Conservation (phyloP, 2,888 invertebrate genomes). For the Pherbina coryleti region DNA sequence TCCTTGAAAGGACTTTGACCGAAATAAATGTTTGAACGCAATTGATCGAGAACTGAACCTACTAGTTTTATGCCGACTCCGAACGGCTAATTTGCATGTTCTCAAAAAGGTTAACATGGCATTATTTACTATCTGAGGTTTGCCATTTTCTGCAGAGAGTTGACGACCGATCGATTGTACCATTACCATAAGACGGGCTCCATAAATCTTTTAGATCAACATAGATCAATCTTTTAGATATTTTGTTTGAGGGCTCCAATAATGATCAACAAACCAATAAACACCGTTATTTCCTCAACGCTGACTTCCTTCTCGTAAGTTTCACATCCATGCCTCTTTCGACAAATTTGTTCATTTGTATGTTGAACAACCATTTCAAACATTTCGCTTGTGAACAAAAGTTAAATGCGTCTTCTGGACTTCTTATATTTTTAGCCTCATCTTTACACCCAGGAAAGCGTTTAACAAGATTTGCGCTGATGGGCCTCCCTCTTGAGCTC, state of each 20-base stretch:
- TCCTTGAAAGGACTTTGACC: too few relatives aligned
- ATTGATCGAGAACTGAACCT: too few relatives aligned
- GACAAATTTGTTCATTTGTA: slow-evolving; percentile 1
- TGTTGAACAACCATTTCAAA: background rate
- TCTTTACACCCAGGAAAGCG: too few relatives aligned
- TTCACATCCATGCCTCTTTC: background rate
- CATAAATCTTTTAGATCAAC: background rate
- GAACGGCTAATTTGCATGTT: too few relatives aligned
- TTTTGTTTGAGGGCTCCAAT: slow-evolving; percentile 1
- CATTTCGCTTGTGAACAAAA: background rate
- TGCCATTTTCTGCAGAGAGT: too few relatives aligned
- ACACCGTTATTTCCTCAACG: background rate
- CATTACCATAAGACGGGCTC: background rate
- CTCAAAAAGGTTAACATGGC: too few relatives aligned
- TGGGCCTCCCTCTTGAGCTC: background rate
- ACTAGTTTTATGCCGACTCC: too few relatives aligned
- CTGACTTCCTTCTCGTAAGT: background rate
- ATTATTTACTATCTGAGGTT: too few relatives aligned
- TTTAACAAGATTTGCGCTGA: background rate
- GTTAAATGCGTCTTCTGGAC: background rate
- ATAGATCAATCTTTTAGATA: too few relatives aligned
- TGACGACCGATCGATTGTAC: too few relatives aligned
- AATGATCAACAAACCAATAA: background rate
- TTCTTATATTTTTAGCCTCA: background rate
- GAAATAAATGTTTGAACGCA: too few relatives aligned